These are phyloP conservation scores for Phoxinus phoxinus DNA, from an alignment of 2,113 vertebrate genomes.

Conservation along the genomic window DNA sequence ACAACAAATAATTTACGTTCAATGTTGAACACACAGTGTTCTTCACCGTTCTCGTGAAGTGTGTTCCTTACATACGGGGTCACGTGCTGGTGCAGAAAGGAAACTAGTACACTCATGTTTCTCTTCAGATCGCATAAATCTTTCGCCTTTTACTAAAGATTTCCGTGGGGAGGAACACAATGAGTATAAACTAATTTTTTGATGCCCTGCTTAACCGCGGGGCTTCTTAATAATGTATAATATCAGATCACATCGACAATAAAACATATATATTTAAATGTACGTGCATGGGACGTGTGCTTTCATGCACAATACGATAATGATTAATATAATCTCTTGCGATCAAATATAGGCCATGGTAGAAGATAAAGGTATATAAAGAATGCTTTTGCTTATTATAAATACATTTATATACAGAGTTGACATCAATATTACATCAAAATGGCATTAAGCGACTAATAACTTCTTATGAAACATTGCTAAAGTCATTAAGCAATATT, in stretches of 20 bases:
- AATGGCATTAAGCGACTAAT: neutral
- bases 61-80: neutral
- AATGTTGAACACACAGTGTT: neutral
- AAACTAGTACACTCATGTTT: neutral
- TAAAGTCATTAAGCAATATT: no score
- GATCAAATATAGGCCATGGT: no score
- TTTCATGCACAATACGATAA: no score
- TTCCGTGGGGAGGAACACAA: slow-evolving; percentile 1
- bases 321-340: no score
- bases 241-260: no score
- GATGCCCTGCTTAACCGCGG: neutral
- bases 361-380: neutral
- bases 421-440: neutral
- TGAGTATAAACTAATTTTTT: neutral
- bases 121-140: slow-evolving; percentile 26
- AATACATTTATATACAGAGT: neutral
- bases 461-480: neutral
- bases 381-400: neutral
- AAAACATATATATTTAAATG: no score
- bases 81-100: accelerated
- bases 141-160: slow-evolving; percentile 43
- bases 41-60: neutral
- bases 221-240: no score
- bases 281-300: no score
- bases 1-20: no score